These are phyloP conservation scores for Spondyliosoma cantharus DNA, from an alignment of 2,797 vertebrate species.

Conservation along the genomic window DNA sequence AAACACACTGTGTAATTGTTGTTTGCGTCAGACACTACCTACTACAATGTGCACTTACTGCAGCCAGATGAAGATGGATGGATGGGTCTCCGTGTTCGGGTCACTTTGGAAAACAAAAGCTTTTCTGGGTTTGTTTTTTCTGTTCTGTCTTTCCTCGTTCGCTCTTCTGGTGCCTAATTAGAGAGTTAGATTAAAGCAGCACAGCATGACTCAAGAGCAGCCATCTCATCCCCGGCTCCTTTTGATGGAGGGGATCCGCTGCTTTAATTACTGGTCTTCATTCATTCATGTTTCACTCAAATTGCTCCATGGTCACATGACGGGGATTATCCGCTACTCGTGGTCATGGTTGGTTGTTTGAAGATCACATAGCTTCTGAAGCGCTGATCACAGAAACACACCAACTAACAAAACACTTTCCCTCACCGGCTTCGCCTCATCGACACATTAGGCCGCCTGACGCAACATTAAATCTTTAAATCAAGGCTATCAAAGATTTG, in stretches of 20 bases:
- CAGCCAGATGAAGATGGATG: slow-evolving; percentile 68
- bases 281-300: slow-evolving; percentile 69
- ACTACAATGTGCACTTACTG: slow-evolving; percentile 59
- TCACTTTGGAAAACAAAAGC: slow-evolving; percentile 70
- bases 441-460: slow-evolving; percentile 28
- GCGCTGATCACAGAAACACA: slow-evolving; percentile 61
- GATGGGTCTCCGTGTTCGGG: slow-evolving; percentile 30
- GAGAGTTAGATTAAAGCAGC: slow-evolving; percentile 71
- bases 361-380: slow-evolving; percentile 71
- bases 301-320: slow-evolving; percentile 74
- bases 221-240: slow-evolving; percentile 64
- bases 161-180: slow-evolving; percentile 72
- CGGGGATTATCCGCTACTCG: slow-evolving; percentile 68
- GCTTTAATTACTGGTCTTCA: slow-evolving; percentile 73
- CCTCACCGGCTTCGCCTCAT: slow-evolving; percentile 36
- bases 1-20: slow-evolving; percentile 77
- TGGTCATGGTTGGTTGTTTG: slow-evolving; percentile 68
- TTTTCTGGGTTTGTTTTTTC: slow-evolving; percentile 25
- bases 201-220: slow-evolving; percentile 69
- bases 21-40: slow-evolving; percentile 64
- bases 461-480: slow-evolving; percentile 38
- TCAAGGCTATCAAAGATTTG: slow-evolving; percentile 1
- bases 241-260: slow-evolving; percentile 70
- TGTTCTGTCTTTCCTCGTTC: slow-evolving; percentile 46
- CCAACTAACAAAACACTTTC: slow-evolving; percentile 51